Percentiles rank a stretch among this genome's conserved stretches.
Evolutionary conservation across 2,888 invertebrate species (phyloP).

Genomic region (Apamea sordens): DNA sequence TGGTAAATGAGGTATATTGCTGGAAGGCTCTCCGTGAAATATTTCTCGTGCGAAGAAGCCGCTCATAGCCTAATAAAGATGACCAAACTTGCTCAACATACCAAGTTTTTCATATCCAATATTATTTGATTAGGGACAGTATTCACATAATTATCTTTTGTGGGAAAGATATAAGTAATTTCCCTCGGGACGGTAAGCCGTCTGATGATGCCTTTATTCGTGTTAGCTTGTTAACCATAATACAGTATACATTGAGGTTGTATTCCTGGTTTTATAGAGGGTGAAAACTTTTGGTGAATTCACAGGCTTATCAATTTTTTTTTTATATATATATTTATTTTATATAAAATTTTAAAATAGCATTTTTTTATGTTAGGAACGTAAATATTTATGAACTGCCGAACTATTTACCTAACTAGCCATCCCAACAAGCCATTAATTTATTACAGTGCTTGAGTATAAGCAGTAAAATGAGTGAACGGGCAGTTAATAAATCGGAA

Average conservation of each 20-base stretch:
- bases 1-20: not conserved
- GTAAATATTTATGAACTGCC: too few species aligned
- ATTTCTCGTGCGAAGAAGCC: not conserved
- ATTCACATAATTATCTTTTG: constrained; percentile 57
- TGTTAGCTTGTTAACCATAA: constrained; percentile 25
- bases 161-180: constrained; percentile 64
- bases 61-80: constrained; percentile 1
- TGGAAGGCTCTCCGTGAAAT: not conserved
- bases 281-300: not conserved
- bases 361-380: too few species aligned
- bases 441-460: too few species aligned
- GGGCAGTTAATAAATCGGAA: too few species aligned
- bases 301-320: not conserved
- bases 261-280: not conserved
- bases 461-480: too few species aligned
- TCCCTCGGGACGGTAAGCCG: constrained; percentile 66
- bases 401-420: too few species aligned
- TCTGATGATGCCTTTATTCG: constrained; percentile 27
- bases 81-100: constrained; percentile 14
- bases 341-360: too few species aligned
- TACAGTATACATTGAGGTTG: not conserved
- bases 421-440: too few species aligned
- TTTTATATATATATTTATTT: too few species aligned
- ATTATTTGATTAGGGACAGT: constrained; percentile 52
- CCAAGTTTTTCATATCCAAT: constrained; percentile 36